Conservation (phyloP, 2,888 invertebrate species). For the Torymus texanus region DNA sequence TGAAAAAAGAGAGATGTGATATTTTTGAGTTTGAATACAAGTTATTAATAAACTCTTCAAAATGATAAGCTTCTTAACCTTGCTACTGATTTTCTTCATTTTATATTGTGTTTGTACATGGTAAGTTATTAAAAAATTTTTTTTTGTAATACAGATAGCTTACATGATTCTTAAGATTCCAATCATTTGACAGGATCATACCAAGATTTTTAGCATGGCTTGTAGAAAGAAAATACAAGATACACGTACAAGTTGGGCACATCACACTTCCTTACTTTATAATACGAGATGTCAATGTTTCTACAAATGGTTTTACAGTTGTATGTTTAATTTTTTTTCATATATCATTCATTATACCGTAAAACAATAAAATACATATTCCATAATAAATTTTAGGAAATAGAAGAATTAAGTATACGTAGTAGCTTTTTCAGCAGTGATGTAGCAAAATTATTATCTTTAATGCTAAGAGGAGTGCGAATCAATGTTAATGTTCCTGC, state of each 20-base stretch:
- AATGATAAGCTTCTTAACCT: slow-evolving; percentile 75
- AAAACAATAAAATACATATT: slow-evolving; percentile 22
- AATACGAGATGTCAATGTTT: slow-evolving; percentile 87
- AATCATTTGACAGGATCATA: slow-evolving; percentile 79
- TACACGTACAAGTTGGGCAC: slow-evolving; percentile 87
- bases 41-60: slow-evolving; percentile 48
- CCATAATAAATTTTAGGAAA: slow-evolving; percentile 79
- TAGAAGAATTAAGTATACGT: slow-evolving; percentile 88
- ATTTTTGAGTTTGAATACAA: slow-evolving; percentile 18
- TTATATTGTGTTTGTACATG: slow-evolving; percentile 81
- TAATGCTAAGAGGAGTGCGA: slow-evolving; percentile 87
- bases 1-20: slow-evolving; percentile 17
- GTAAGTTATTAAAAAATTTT: slow-evolving; percentile 73
- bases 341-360: background rate
- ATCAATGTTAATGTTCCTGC: slow-evolving; percentile 84
- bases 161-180: slow-evolving; percentile 10
- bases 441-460: slow-evolving; percentile 88
- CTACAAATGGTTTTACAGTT: slow-evolving; percentile 86
- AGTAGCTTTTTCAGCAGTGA: slow-evolving; percentile 93
- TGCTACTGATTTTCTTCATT: slow-evolving; percentile 70
- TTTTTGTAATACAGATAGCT: background rate
- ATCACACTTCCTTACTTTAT: slow-evolving; percentile 88
- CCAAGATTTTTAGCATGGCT: slow-evolving; percentile 87
- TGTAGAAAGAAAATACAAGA: slow-evolving; percentile 86
- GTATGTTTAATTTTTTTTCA: slow-evolving; percentile 76